Conservation (phyloP, 2,113 vertebrate genomes). For the Nasalis larvatus region DNA sequence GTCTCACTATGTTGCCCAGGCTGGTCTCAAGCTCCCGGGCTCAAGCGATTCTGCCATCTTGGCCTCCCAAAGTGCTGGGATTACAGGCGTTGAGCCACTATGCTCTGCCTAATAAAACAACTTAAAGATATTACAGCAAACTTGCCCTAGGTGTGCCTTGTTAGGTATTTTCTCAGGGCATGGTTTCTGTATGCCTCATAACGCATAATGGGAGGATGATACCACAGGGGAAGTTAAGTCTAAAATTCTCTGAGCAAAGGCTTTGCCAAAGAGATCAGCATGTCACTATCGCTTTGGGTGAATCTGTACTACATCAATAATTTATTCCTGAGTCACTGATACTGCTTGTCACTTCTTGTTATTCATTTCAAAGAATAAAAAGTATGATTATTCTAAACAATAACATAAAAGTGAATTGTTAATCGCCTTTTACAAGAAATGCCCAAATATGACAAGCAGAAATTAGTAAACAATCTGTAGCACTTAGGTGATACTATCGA, state of each 20-base stretch:
- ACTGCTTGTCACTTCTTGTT: conserved; percentile 33
- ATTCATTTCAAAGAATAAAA: conserved; percentile 9
- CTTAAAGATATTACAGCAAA: neutral
- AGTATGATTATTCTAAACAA: conserved; percentile 11
- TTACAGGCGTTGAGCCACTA: no score
- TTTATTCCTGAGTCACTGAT: conserved; percentile 59
- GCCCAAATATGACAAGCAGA: neutral
- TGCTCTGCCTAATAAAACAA: neutral
- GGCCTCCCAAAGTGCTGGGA: no score
- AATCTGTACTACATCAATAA: conserved; percentile 66
- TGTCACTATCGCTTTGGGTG: conserved; percentile 58
- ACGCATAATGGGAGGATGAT: neutral
- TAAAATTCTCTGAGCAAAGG: conserved; percentile 5
- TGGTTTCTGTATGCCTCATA: neutral
- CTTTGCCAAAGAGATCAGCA: conserved; percentile 62
- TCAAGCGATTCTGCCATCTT: no score
- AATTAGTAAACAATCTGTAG: neutral
- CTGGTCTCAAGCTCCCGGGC: no score
- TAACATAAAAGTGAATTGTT: neutral
- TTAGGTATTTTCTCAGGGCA: neutral
- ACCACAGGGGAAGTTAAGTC: neutral
- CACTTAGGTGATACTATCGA: neutral
- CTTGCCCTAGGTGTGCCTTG: neutral
- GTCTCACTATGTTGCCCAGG: no score
- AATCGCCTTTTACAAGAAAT: neutral